phyloP scores from a whole-genome alignment of 2,113 vertebrate genomes.

The Engystomops pustulosus region DNA sequence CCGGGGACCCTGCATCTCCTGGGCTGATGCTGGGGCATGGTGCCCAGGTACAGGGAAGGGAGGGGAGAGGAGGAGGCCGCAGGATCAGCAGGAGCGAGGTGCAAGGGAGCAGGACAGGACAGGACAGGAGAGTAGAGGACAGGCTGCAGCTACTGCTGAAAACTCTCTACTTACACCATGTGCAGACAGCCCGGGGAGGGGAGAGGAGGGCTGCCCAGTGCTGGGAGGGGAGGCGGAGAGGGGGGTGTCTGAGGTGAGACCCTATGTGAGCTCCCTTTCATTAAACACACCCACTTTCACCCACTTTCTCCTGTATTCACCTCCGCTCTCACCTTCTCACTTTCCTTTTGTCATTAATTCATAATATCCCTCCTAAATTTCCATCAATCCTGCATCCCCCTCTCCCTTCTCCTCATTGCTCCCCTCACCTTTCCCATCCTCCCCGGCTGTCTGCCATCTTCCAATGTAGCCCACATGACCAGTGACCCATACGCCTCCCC shows the following conservation, averaged over 20 bases:
- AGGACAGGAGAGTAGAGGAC: constrained; percentile 43
- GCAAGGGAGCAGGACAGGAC: constrained; percentile 9
- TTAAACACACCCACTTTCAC: constrained; percentile 55
- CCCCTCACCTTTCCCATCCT: neutral
- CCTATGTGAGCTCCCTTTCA: constrained; percentile 52
- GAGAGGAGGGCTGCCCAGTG: constrained; percentile 52
- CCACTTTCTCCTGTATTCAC: constrained; percentile 28
- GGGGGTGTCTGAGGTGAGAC: constrained; percentile 55
- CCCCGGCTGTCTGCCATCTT: neutral
- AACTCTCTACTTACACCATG: constrained; percentile 54
- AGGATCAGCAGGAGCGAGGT: constrained; percentile 26
- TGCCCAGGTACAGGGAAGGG: constrained; percentile 55
- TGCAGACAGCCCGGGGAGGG: constrained; percentile 61
- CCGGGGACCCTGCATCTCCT: constrained; percentile 50
- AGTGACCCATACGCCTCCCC: neutral
- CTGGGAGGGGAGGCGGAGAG: constrained; percentile 26
- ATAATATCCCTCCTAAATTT: neutral
- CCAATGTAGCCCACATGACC: constrained; percentile 12
- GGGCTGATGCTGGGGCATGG: constrained; percentile 49
- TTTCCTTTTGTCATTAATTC: constrained; percentile 9
- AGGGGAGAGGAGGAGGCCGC: constrained; percentile 48
- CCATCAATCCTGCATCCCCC: neutral
- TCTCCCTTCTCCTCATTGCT: neutral
- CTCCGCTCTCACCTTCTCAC: constrained; percentile 23
- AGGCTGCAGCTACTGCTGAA: constrained; percentile 57